A percentile compares a stretch with the other conserved stretches of the same genome.
phyloP scores from a whole-genome alignment of 2,888 invertebrate species.

The Cheilosia vulpina region DNA sequence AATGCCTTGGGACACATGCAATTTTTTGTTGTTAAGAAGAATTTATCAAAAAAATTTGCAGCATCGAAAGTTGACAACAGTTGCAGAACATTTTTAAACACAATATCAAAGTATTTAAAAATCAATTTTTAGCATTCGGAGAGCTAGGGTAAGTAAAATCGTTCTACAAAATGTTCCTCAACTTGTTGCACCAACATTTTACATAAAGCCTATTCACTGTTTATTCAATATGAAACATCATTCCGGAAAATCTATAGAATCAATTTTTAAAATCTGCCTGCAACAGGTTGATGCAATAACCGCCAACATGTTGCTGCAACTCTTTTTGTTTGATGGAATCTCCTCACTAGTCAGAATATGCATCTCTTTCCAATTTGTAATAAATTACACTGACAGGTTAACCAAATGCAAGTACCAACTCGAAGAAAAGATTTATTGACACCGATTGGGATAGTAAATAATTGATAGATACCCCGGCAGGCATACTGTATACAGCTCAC shows the following conservation, averaged over 20 bases:
- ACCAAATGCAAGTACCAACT: slow-evolving; percentile 29
- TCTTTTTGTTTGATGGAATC: slow-evolving; percentile 14
- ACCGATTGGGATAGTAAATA: slow-evolving; percentile 63
- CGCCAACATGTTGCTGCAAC: background rate
- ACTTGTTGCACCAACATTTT: background rate
- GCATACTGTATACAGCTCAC: background rate
- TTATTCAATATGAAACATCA: background rate
- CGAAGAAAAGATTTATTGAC: slow-evolving; percentile 61
- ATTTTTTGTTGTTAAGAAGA: no score
- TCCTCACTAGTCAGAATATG: slow-evolving; percentile 1
- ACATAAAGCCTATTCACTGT: background rate
- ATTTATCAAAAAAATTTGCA: no score
- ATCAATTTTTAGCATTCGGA: no score
- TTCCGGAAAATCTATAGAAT: no score
- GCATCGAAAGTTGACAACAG: no score
- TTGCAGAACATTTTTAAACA: background rate
- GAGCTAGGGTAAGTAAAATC: no score
- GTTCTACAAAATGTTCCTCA: no score
- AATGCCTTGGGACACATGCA: no score
- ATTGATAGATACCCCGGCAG: slow-evolving; percentile 51
- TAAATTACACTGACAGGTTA: slow-evolving; percentile 54
- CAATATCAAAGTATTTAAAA: background rate
- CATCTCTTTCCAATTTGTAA: slow-evolving; percentile 36
- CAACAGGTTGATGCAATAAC: background rate
- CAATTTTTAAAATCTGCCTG: background rate